These are phyloP conservation scores for Eretmochelys imbricata DNA, from an alignment of 2,113 vertebrate species.

Conservation along the genomic window DNA sequence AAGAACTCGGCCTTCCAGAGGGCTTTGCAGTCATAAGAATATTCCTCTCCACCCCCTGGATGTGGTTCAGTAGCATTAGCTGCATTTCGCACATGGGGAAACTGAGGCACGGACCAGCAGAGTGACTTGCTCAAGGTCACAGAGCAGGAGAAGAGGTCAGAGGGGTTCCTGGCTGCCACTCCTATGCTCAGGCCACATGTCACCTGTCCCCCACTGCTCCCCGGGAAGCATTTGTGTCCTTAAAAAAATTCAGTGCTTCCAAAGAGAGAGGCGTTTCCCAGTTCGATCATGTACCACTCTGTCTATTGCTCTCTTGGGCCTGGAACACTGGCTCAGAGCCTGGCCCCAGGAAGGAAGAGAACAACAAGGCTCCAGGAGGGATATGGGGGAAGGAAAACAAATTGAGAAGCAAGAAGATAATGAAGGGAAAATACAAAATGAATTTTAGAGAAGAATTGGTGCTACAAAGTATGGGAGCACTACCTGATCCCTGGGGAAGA, in stretches of 20 bases:
- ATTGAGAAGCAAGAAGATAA: neutral
- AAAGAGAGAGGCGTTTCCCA: neutral
- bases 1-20: neutral
- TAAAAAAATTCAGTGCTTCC: neutral
- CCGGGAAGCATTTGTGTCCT: neutral
- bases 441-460: neutral
- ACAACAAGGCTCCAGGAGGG: neutral
- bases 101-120: accelerated
- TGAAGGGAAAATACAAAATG: neutral
- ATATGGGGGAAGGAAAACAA: neutral
- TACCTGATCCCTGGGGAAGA: neutral
- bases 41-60: neutral
- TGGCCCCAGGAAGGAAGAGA: neutral
- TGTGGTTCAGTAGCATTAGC: neutral
- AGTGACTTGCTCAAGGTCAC: neutral
- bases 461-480: neutral
- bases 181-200: neutral
- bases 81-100: neutral
- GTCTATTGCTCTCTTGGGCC: neutral
- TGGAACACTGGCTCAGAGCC: neutral
- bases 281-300: neutral
- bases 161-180: neutral
- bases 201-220: neutral
- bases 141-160: neutral
- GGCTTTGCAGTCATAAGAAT: neutral